Evolutionary conservation across 2,888 invertebrate species (phyloP).

Genomic region (Dilophus febrilis): DNA sequence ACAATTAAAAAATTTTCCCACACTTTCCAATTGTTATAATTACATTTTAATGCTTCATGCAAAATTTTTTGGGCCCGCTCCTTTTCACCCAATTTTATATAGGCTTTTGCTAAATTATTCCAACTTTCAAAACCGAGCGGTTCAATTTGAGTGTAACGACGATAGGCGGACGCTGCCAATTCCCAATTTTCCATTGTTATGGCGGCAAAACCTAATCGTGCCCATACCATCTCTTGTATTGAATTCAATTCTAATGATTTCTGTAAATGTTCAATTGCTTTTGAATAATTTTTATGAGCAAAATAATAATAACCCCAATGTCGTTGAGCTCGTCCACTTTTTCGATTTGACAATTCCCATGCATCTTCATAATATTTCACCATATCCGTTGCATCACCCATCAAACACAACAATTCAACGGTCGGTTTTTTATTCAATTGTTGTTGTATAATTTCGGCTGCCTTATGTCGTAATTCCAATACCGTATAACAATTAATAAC

Average conservation of each 20-base stretch:
- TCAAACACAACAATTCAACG: constrained; percentile 71
- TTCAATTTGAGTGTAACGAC: constrained; percentile 74
- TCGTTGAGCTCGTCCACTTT: constrained; percentile 69
- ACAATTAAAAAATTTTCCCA: constrained; percentile 93
- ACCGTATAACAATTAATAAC: constrained; percentile 81
- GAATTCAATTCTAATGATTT: constrained; percentile 72
- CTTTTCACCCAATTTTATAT: constrained; percentile 75
- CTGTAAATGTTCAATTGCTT: constrained; percentile 66
- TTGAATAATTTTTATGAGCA: constrained; percentile 52
- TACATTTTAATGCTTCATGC: constrained; percentile 78
- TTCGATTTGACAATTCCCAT: constrained; percentile 71
- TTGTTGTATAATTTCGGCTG: constrained; percentile 72
- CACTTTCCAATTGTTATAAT: constrained; percentile 79
- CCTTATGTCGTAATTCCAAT: constrained; percentile 72
- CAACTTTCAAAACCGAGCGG: constrained; percentile 86
- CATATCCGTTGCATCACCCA: constrained; percentile 79
- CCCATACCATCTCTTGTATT: constrained; percentile 74
- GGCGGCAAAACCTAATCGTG: constrained; percentile 72
- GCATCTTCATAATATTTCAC: constrained; percentile 69
- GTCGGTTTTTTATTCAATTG: constrained; percentile 63
- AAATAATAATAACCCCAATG: constrained; percentile 76
- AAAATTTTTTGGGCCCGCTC: constrained; percentile 67
- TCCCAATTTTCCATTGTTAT: constrained; percentile 65
- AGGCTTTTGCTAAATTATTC: constrained; percentile 93
- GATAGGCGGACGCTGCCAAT: constrained; percentile 66